A percentile compares a stretch with the other conserved stretches of the same genome.
Conservation (phyloP, 1,140 invertebrate genomes). For the Acromyrmex charruanus region DNA sequence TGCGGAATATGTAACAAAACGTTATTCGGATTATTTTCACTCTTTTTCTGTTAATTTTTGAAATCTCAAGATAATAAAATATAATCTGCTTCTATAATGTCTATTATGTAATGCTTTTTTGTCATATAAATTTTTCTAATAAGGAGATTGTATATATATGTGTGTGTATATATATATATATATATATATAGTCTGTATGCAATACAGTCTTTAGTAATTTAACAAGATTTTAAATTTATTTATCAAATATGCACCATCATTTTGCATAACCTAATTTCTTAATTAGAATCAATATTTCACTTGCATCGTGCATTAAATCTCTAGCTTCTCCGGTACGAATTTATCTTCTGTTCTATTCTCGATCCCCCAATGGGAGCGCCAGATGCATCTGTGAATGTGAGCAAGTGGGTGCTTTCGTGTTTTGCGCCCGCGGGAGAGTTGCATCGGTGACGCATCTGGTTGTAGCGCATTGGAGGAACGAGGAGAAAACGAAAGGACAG, state of each 20-base stretch:
- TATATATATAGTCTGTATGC: neutral
- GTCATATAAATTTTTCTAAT: neutral
- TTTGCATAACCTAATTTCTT: neutral
- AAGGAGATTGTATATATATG: neutral
- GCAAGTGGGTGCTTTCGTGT: conserved; percentile 46
- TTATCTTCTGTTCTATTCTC: conserved; percentile 60
- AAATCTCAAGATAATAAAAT: neutral
- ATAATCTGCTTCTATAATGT: no score
- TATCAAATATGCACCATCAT: neutral
- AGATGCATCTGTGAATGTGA: conserved; percentile 40
- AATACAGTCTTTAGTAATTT: neutral
- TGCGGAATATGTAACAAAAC: neutral
- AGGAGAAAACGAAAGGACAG: conserved; percentile 2
- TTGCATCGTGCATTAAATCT: neutral
- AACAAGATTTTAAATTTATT: neutral
- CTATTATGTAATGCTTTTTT: neutral
- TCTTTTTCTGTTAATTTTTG: neutral
- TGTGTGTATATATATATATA: neutral
- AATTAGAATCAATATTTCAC: conserved; percentile 8
- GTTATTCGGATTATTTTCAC: neutral
- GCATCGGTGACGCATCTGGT: conserved; percentile 79
- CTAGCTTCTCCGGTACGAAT: conserved; percentile 19
- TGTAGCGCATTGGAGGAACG: conserved; percentile 10
- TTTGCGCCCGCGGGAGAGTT: conserved; percentile 70
- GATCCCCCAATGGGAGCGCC: conserved; percentile 11